Percentiles rank a stretch among this genome's conserved stretches.
These are phyloP conservation scores for Hemibagrus wyckioides DNA, from an alignment of 2,113 vertebrate species.

Conservation along the genomic window DNA sequence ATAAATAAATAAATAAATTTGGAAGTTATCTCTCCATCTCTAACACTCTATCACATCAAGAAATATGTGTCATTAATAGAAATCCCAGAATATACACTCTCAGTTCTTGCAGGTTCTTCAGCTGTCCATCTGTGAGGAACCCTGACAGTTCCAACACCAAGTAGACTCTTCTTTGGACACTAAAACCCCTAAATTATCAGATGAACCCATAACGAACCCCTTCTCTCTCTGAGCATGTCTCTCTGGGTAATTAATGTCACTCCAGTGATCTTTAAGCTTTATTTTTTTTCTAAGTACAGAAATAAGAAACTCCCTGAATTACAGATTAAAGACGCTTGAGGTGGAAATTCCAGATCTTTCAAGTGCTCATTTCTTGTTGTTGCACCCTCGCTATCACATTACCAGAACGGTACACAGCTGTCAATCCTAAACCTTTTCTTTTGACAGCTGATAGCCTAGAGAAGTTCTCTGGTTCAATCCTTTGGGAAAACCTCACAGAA, in stretches of 20 bases:
- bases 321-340: neutral
- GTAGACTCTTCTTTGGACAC: neutral
- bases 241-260: neutral
- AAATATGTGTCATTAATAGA: too few species aligned
- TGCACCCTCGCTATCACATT: neutral
- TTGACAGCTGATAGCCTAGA: neutral
- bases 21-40: too few species aligned
- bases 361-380: neutral
- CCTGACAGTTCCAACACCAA: neutral
- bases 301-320: neutral
- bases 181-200: neutral
- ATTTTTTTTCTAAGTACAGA: neutral
- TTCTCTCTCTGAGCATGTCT: neutral
- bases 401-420: neutral
- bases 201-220: neutral
- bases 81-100: neutral
- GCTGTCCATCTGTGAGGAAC: neutral
- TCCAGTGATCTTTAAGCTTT: neutral
- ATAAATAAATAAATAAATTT: too few species aligned
- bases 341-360: neutral
- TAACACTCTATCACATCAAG: neutral
- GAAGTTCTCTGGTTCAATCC: neutral
- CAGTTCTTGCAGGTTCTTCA: neutral
- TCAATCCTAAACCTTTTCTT: neutral
- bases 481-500: neutral